Evolutionary conservation across 1,140 invertebrate genomes (phyloP).

Genomic region (Zaprionus inermis): DNA sequence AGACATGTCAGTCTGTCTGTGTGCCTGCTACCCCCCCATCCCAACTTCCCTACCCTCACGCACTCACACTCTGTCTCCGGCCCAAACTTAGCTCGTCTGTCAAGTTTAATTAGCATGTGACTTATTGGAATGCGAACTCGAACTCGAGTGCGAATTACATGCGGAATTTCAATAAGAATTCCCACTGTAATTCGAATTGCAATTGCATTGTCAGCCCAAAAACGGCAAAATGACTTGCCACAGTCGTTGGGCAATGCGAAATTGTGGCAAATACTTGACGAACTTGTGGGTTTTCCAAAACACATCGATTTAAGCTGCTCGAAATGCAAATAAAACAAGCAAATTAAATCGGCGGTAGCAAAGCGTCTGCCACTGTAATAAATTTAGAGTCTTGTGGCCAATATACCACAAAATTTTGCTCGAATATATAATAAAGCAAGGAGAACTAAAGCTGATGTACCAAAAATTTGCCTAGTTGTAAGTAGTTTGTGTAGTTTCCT

Average conservation of each 20-base stretch:
- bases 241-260: background rate
- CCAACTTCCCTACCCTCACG: background rate
- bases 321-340: too few relatives aligned
- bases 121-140: slow-evolving; percentile 30
- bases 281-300: background rate
- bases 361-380: too few relatives aligned
- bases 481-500: too few relatives aligned
- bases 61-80: background rate
- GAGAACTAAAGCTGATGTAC: too few relatives aligned
- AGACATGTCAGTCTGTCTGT: slow-evolving; percentile 32
- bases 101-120: slow-evolving; percentile 51
- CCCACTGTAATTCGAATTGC: background rate
- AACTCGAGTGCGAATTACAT: background rate
- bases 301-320: background rate
- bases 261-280: background rate
- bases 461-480: too few relatives aligned
- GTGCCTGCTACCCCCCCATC: too few relatives aligned
- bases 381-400: too few relatives aligned
- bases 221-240: background rate
- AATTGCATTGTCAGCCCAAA: slow-evolving; percentile 5
- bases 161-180: background rate
- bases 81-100: slow-evolving; percentile 26
- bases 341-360: too few relatives aligned
- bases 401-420: too few relatives aligned
- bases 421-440: too few relatives aligned